A percentile compares a stretch with the other conserved stretches of the same genome.
phyloP scores from a whole-genome alignment of 2,113 vertebrate species.

The Pristiophorus japonicus region DNA sequence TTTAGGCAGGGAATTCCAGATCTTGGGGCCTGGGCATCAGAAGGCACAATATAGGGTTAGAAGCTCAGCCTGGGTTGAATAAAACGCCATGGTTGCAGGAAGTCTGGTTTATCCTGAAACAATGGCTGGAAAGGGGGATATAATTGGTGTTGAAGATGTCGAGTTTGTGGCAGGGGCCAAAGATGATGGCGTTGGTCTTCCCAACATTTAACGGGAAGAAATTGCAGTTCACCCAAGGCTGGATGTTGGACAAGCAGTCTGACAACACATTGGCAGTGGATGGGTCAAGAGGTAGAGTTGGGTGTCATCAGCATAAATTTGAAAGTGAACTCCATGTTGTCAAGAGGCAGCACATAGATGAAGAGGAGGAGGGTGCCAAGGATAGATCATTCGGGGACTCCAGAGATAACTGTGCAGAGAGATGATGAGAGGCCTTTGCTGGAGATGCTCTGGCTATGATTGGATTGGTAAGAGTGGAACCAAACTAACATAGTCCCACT shows the following conservation, averaged over 20 bases:
- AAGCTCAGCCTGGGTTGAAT: neutral
- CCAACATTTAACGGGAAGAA: neutral
- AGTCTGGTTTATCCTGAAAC: neutral
- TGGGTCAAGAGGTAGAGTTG: neutral
- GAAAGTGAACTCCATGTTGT: neutral
- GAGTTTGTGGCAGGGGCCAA: neutral
- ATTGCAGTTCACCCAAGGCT: neutral
- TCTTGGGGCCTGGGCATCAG: too few species aligned
- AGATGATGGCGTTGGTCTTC: neutral
- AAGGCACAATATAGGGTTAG: neutral
- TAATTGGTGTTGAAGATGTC: neutral
- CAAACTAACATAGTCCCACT: neutral
- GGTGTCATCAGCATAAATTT: neutral
- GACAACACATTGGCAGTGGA: neutral
- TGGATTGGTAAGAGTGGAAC: neutral
- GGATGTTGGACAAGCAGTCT: neutral
- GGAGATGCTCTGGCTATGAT: neutral
- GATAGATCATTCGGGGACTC: neutral
- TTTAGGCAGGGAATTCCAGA: too few species aligned
- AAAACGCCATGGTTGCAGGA: neutral
- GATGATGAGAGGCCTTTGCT: neutral
- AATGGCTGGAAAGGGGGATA: neutral
- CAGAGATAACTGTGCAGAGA: neutral
- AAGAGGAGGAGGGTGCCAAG: neutral
- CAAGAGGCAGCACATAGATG: neutral